A percentile compares a stretch with the other conserved stretches of the same genome.
Evolutionary conservation across 2,797 vertebrate genomes (phyloP).

Genomic region (Bradypodion ventrale): DNA sequence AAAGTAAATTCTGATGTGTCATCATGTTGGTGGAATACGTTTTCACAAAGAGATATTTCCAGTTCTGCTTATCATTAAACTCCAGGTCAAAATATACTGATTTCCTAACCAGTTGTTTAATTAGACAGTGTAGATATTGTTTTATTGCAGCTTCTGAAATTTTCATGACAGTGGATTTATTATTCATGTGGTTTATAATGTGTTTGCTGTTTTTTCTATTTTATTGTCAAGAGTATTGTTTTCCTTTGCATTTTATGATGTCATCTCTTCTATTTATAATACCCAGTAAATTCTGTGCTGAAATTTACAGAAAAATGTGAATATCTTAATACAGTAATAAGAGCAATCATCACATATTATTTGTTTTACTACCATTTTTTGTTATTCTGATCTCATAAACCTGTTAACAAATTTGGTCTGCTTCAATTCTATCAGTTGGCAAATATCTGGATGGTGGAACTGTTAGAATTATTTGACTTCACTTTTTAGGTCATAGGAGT

Average conservation of each 20-base stretch:
- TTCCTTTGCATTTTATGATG: not conserved
- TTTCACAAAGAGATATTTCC: not conserved
- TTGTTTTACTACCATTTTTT: not conserved
- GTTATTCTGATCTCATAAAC: not conserved
- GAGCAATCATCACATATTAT: not conserved
- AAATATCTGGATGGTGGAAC: conserved; percentile 45
- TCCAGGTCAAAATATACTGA: not conserved
- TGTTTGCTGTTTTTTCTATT: not conserved
- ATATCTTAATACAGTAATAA: not conserved
- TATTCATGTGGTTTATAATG: not conserved
- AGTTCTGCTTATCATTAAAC: not conserved
- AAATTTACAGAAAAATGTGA: not conserved
- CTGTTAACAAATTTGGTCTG: conserved; percentile 1
- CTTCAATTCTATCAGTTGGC: conserved; percentile 38
- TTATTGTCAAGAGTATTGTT: not conserved
- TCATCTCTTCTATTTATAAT: not conserved
- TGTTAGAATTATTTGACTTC: conserved; percentile 32
- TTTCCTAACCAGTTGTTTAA: not conserved
- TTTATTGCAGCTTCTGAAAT: not conserved
- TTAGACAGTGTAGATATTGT: not conserved
- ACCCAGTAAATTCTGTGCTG: not conserved
- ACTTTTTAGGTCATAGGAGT: conserved; percentile 45
- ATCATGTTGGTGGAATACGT: not conserved
- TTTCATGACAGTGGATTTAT: not conserved
- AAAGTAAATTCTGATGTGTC: too few species aligned